These are phyloP conservation scores for Abscondita cerata DNA, from an alignment of 2,888 invertebrate genomes.

Conservation along the genomic window DNA sequence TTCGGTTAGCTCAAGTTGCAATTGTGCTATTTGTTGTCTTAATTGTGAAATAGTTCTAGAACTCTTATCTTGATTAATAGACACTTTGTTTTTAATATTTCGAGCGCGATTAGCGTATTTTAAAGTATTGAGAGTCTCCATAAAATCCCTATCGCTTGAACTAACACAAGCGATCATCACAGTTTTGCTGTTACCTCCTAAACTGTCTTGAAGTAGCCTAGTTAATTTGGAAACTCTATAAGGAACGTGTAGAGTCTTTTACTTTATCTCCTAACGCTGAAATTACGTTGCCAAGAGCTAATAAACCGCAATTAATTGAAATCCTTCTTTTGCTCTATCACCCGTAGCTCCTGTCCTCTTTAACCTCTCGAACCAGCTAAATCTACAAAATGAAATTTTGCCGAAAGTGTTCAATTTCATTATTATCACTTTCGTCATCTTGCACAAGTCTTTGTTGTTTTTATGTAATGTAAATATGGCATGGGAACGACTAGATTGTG, in stretches of 20 bases:
- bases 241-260: conserved; percentile 92
- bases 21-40: conserved; percentile 83
- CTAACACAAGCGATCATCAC: conserved; percentile 99
- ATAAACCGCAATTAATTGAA: conserved; percentile 95
- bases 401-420: conserved; percentile 92
- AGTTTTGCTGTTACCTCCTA: conserved; percentile 96
- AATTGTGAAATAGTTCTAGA: conserved; percentile 89
- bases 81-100: conserved; percentile 95
- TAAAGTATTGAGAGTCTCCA: conserved; percentile 97
- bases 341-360: conserved; percentile 98
- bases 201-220: conserved; percentile 92
- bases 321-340: conserved; percentile 96
- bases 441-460: conserved; percentile 82
- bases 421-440: conserved; percentile 65
- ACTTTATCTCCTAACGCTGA: conserved; percentile 94
- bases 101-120: conserved; percentile 97
- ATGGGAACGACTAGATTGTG: conserved; percentile 94
- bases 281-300: conserved; percentile 97
- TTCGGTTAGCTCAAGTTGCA: conserved; percentile 91
- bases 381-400: conserved; percentile 99
- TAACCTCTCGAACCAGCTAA: conserved; percentile 94
- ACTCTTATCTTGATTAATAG: conserved; percentile 88
- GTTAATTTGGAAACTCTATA: conserved; percentile 98
- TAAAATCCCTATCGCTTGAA: conserved; percentile 96
- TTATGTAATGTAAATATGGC: conserved; percentile 92